These are phyloP conservation scores for Agrochola litura DNA, from an alignment of 2,888 invertebrate genomes.

Conservation along the genomic window DNA sequence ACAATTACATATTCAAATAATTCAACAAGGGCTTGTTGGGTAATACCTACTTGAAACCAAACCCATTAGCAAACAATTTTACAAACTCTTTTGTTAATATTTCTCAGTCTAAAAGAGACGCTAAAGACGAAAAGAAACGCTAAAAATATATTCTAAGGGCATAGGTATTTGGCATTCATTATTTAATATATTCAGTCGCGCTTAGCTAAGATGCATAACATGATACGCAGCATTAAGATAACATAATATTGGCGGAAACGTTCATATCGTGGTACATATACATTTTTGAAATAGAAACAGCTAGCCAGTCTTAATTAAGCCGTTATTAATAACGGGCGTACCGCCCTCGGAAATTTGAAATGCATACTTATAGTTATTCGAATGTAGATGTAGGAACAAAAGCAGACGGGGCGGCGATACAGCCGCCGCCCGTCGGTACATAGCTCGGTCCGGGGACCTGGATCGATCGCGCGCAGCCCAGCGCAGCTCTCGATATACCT, in stretches of 20 bases:
- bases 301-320: constrained; percentile 4
- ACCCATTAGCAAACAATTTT: constrained; percentile 1
- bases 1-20: not conserved
- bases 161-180: not conserved
- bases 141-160: not conserved
- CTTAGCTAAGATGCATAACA: constrained; percentile 2
- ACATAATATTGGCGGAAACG: constrained; percentile 2
- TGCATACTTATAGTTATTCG: constrained; percentile 5
- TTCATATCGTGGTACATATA: not conserved
- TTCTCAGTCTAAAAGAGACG: not conserved
- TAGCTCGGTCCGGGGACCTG: constrained; percentile 15
- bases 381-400: constrained; percentile 14
- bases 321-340: constrained; percentile 8
- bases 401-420: not conserved
- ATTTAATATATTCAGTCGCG: not conserved
- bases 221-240: constrained; percentile 9
- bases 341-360: not conserved
- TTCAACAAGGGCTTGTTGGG: not conserved
- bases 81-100: not conserved
- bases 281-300: not conserved
- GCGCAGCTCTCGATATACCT: constrained; percentile 2
- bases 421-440: not conserved
- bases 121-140: not conserved
- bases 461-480: constrained; percentile 45
- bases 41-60: not conserved